phyloP scores from a whole-genome alignment of 2,888 invertebrate genomes.

The Dermolepida albohirtum region DNA sequence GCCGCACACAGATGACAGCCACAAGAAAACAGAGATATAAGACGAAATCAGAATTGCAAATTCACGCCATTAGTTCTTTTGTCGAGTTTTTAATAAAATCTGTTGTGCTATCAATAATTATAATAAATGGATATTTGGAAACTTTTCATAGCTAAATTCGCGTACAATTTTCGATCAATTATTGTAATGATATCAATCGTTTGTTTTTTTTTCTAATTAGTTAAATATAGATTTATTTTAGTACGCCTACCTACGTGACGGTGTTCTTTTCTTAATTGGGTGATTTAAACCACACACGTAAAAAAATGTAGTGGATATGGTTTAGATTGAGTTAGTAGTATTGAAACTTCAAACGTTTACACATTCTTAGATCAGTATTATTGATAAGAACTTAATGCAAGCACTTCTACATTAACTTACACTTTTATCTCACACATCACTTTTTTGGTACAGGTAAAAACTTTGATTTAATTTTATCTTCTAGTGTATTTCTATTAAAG shows the following conservation, averaged over 20 bases:
- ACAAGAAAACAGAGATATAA: conserved; percentile 24
- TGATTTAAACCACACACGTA: conserved; percentile 24
- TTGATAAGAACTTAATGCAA: not conserved
- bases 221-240: conserved; percentile 3
- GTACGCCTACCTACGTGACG: not conserved
- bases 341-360: conserved; percentile 17
- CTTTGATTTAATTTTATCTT: conserved; percentile 9
- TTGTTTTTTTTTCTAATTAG: not conserved
- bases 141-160: not conserved
- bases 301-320: not conserved
- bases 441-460: conserved; percentile 6
- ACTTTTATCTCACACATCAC: conserved; percentile 18
- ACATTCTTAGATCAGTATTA: conserved; percentile 14
- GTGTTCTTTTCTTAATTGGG: conserved; percentile 9
- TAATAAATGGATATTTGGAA: conserved; percentile 3
- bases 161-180: not conserved
- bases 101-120: conserved; percentile 20
- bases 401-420: conserved; percentile 5
- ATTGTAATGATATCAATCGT: conserved; percentile 24
- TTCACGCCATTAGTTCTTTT: conserved; percentile 34
- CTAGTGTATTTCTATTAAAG: too few relatives aligned
- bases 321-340: not conserved
- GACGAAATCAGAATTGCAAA: conserved; percentile 42
- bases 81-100: conserved; percentile 16
- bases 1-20: conserved; percentile 39